A percentile compares a stretch with the other conserved stretches of the same genome.
Conservation (phyloP, 1,140 invertebrate genomes). For the Gryon sp. region DNA sequence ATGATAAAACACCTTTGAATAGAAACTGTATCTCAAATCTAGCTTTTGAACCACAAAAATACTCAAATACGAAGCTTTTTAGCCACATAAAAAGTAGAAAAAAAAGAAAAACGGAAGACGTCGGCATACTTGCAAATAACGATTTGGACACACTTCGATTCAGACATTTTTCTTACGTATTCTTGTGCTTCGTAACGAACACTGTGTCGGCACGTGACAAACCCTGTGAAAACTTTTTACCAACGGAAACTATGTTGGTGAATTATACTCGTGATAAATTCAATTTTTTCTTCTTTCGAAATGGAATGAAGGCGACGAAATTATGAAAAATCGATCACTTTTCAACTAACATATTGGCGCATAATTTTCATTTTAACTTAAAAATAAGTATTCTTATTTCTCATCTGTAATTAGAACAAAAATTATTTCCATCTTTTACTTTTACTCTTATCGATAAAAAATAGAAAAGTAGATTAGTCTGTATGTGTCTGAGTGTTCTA, state of each 20-base stretch:
- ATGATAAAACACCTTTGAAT: too few relatives aligned
- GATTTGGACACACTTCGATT: conserved; percentile 25
- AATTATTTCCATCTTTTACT: too few relatives aligned
- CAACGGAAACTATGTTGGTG: conserved; percentile 11
- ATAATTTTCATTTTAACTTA: background rate
- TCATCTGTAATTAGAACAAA: too few relatives aligned
- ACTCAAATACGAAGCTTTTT: too few relatives aligned
- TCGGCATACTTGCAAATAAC: conserved; percentile 48
- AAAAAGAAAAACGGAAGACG: too few relatives aligned
- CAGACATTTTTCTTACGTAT: conserved; percentile 47
- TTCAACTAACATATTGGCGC: background rate
- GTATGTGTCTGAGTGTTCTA: background rate
- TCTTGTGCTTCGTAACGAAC: conserved; percentile 47
- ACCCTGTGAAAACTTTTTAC: conserved; percentile 35
- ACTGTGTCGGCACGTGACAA: conserved; percentile 39
- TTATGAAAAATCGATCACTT: conserved; percentile 15
- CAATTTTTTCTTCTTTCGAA: conserved; percentile 24
- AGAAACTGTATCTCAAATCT: too few relatives aligned
- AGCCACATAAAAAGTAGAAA: too few relatives aligned
- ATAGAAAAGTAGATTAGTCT: conserved; percentile 5
- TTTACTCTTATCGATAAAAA: background rate
- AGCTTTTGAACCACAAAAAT: too few relatives aligned
- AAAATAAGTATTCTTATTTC: too few relatives aligned
- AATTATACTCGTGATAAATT: conserved; percentile 51
- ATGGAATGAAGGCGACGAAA: conserved; percentile 11